Base-by-base conservation (phyloP, 1,140 invertebrate species). In the Babylonia areolata region DNA sequence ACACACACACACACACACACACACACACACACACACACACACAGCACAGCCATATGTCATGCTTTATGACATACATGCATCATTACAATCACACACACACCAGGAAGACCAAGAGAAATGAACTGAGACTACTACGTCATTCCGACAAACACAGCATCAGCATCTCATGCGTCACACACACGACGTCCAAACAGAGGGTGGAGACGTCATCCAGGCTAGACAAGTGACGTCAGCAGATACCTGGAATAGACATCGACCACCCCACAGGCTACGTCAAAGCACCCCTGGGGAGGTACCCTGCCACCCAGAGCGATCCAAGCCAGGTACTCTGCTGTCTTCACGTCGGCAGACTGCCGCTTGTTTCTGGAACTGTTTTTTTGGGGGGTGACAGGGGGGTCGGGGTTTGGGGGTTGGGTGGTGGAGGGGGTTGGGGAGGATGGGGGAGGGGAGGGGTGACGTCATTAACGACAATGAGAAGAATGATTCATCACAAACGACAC, bases 291-390 rank as follows among this genome's bases (percentile, higher is more conserved):
- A 33, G 87, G 86, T n/a, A 89, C 35, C 51, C 77, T 78, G 3
- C 88, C 88, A n/a, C 88, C 89, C 28, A 89, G 80, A 1, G 89
- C 87, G 39, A 89, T 88, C 88, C 88, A 90, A 2, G 89, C 89
- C 82, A 88, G 79, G 75, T 89, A 90, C 46, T 51, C 89, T 0
- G 89, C 88, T 15, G 89, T 87, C 78, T 86, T 87, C 17, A 90
- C 85, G 80, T 90, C 89, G 40, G 88, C 89, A 6, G 88, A 86
- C 87, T 90, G 89, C 11, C 89, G 87, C 51, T 90, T 90, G 83
- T 42, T 85, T 85, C 89, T 87, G 84, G 78, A 88, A 87, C 83
- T 86, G 80, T 17, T 9, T 9, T 51, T 46, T 51, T 17, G 17
- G 17, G 2, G 46, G 9, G 46, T 9, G 46, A 51, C 9, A 46